phyloP scores from a whole-genome alignment of 1,140 invertebrate species.

The Lerema accius region DNA sequence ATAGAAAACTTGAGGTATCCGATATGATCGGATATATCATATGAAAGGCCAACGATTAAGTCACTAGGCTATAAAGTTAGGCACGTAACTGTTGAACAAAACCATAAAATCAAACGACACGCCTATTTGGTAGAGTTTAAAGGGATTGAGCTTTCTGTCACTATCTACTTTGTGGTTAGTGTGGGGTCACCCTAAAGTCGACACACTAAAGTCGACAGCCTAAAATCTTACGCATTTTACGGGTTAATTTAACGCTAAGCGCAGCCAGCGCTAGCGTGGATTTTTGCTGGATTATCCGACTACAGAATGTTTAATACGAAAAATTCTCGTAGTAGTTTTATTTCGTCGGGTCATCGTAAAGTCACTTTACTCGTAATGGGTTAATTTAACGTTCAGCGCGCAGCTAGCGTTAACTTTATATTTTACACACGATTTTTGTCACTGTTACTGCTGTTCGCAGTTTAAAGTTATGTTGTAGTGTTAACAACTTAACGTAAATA shows the following conservation, averaged over 20 bases:
- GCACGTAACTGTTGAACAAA: no score
- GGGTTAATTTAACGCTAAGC: not conserved
- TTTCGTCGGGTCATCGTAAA: not conserved
- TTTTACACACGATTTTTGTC: constrained; percentile 9
- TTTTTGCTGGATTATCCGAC: not conserved
- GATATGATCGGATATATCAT: no score
- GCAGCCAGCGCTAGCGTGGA: not conserved
- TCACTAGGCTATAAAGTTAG: no score
- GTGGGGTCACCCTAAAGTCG: not conserved
- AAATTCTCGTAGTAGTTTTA: constrained; percentile 4
- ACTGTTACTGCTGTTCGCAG: constrained; percentile 1
- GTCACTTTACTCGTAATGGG: constrained; percentile 7
- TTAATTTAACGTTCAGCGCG: constrained; percentile 14
- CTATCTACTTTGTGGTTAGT: not conserved
- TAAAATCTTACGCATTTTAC: not conserved
- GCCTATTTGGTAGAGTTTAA: not conserved
- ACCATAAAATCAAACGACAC: no score
- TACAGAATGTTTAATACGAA: not conserved
- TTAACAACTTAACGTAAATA: not conserved
- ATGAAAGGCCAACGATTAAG: no score
- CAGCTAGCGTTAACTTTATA: not conserved
- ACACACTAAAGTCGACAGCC: no score
- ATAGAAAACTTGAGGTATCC: no score
- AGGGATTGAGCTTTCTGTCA: not conserved
- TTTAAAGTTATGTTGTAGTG: constrained; percentile 2